These are phyloP conservation scores for Byasa hedistus DNA, from an alignment of 2,888 invertebrate genomes.

Conservation along the genomic window DNA sequence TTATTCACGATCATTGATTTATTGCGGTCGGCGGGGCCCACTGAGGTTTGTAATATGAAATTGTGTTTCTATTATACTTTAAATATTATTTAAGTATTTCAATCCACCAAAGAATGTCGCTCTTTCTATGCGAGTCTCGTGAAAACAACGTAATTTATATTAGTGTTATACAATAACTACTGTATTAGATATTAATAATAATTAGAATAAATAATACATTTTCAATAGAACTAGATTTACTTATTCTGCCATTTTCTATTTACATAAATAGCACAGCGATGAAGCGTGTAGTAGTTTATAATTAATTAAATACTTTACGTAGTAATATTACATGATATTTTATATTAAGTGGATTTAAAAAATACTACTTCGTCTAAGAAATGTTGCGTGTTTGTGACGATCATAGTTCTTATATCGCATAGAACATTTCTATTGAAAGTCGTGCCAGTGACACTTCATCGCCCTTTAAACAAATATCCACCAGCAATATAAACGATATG, in stretches of 20 bases:
- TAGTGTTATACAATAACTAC: not conserved
- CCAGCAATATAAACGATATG: constrained; percentile 28
- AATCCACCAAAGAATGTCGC: constrained; percentile 5
- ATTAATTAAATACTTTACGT: too few species aligned
- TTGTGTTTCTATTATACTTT: constrained; percentile 33
- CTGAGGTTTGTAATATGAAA: constrained; percentile 49
- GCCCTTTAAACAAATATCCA: constrained; percentile 25
- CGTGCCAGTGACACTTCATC: constrained; percentile 6
- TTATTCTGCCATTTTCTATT: too few species aligned
- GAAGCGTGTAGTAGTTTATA: too few species aligned
- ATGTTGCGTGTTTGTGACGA: not conserved
- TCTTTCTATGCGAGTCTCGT: not conserved
- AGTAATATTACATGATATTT: not conserved
- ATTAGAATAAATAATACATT: too few species aligned
- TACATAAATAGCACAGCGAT: too few species aligned
- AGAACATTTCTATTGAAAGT: constrained; percentile 12
- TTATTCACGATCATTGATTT: constrained; percentile 71
- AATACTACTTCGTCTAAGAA: not conserved
- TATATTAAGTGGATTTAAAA: not conserved
- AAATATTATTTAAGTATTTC: constrained; percentile 16
- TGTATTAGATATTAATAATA: too few species aligned
- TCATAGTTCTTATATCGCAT: not conserved
- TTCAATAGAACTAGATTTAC: too few species aligned
- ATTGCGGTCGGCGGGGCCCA: constrained; percentile 45
- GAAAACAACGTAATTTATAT: not conserved